Base-by-base conservation (phyloP, 37 sponge, comb jelly and placozoan genomes). In the Diacarnus erythraeanus region DNA sequence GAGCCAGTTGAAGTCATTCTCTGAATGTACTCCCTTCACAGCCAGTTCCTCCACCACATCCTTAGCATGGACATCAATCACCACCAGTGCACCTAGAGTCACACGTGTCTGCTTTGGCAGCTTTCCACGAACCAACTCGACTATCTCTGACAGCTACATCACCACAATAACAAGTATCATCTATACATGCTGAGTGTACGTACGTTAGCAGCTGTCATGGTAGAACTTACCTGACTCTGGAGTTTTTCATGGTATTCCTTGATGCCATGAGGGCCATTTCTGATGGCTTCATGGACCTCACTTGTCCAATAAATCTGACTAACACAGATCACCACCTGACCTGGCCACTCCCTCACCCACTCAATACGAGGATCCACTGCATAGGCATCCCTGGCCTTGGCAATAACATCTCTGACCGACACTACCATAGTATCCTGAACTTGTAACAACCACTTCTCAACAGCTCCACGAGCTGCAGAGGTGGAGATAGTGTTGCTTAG, bases 361-460 rank as follows among this genome's bases (percentile, higher is more conserved):
- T 94, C 71, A 0, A 89, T 36, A 4, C 98, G 74, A 20, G 89
- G 78, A 22, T 81, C 86, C 20, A 72, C 85, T 26, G 88, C 76
- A 84, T 98, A 98, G 2, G 98, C 94, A 64, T 95, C 90, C 71
- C 63, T 83, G 27, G 96, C 85, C 54, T 80, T 74, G 71, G 88
- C 84, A 3, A 94, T 77, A 17, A 97, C 92, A 69, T 97, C 94
- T 34, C 83, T 87, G 21, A 98, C 81, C 25, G 86, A 86, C 23
- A 86, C 38, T 36, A 81, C 35, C 99, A 98, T 98, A 29, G 83
- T 82, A 25, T 96, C 96, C 74, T 98, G 90, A 3, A 98, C 99
- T 71, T 95, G 94, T 34, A 98, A 86, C 41, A 98, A 86, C 99
- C 99, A 98, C 76, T 98, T 95, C 92, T 98, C 99, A 2, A 98